Percentiles rank a stretch among this genome's conserved stretches.
Conservation (phyloP, 2,888 invertebrate genomes). For the Belgica antarctica region DNA sequence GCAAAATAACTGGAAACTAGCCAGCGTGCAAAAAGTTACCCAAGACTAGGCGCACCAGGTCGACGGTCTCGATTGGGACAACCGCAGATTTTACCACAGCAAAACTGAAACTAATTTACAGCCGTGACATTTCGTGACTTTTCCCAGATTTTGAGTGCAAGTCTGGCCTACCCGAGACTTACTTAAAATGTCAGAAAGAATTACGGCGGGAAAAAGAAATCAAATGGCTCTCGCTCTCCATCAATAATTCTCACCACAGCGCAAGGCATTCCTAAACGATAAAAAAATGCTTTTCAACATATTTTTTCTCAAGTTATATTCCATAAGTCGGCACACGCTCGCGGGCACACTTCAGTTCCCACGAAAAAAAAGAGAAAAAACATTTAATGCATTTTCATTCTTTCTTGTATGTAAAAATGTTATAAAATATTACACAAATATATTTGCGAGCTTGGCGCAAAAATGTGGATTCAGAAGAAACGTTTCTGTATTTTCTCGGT, state of each 20-base stretch:
- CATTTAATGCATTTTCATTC: conserved; percentile 28
- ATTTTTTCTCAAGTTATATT: conserved; percentile 6
- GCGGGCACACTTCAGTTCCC: conserved; percentile 63
- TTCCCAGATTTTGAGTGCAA: too few relatives aligned
- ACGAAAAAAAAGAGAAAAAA: conserved; percentile 53
- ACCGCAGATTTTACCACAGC: too few relatives aligned
- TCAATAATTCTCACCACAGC: too few relatives aligned
- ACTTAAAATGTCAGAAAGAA: too few relatives aligned
- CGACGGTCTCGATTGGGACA: too few relatives aligned
- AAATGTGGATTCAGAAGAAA: conserved; percentile 7
- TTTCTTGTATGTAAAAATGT: conserved; percentile 33
- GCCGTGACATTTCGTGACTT: not conserved
- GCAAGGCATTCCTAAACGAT: conserved; percentile 6
- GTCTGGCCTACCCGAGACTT: too few relatives aligned
- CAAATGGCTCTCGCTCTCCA: not conserved
- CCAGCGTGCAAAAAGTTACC: too few relatives aligned
- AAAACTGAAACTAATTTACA: too few relatives aligned
- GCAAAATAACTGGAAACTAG: too few relatives aligned
- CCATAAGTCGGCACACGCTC: conserved; percentile 59
- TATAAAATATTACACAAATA: conserved; percentile 34
- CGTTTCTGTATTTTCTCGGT: not conserved
- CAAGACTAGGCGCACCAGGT: too few relatives aligned
- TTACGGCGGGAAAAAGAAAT: not conserved
- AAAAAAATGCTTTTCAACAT: conserved; percentile 17
- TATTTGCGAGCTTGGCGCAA: not conserved